Conservation (phyloP, 2,113 vertebrate species). For the Dermatemys mawii region DNA sequence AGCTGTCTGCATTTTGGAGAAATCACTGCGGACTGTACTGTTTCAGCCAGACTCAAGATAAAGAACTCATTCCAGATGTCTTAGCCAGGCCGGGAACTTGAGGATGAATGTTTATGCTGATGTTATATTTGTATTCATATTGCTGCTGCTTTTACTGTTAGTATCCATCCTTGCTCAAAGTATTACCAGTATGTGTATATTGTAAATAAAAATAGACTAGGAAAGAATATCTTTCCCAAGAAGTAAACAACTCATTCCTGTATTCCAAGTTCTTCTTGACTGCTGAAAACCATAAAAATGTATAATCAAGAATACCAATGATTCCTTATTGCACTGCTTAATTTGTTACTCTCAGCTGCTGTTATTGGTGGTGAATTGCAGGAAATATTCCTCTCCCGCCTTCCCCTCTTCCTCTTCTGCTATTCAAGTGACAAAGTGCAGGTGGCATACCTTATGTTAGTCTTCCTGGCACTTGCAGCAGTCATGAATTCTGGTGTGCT, state of each 20-base stretch:
- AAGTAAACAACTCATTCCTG: not conserved
- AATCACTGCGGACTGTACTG: not conserved
- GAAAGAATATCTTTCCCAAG: not conserved
- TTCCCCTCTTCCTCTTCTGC: too few species aligned
- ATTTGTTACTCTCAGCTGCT: fast-evolving
- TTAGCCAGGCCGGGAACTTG: not conserved
- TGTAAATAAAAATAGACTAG: not conserved
- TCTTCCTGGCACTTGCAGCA: not conserved
- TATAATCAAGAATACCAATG: not conserved
- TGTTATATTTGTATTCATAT: not conserved
- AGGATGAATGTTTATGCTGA: not conserved
- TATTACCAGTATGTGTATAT: not conserved
- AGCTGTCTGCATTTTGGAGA: not conserved
- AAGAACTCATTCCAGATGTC: not conserved
- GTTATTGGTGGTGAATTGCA: not conserved
- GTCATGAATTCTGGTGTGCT: fast-evolving
- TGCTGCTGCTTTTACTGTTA: not conserved
- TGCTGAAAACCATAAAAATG: not conserved
- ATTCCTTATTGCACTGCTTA: not conserved
- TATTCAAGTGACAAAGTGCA: not conserved
- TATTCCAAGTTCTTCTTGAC: not conserved
- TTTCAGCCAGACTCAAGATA: not conserved
- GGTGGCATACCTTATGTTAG: not conserved
- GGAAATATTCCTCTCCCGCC: too few species aligned
- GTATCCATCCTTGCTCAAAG: not conserved